Base-by-base conservation (phyloP, 1,140 invertebrate genomes). In the Chionoecetes opilio region DNA sequence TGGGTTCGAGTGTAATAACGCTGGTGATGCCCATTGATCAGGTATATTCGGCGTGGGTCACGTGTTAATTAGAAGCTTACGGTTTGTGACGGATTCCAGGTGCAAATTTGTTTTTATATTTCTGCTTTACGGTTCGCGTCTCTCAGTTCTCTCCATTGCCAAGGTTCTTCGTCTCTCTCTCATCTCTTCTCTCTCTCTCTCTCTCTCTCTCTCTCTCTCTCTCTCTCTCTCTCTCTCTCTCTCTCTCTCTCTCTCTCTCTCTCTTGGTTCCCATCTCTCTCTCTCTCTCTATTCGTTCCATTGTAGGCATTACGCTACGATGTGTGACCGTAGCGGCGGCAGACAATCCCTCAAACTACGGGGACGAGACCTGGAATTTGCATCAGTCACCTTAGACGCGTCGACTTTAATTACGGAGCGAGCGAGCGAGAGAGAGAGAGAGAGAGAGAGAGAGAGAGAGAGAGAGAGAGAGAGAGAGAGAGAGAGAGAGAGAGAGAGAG, bases 381-480 rank as follows among this genome's bases (percentile, higher is more conserved):
- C 38, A 88, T 88, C 34, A 88, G 35, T 88, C 86, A 88, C 35
- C 38, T 88, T 88, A 8, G 86, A 41, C 86, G 32, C 86, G 86
- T 41, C 86, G 26, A 38, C 38, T 41, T 37, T 29, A 37, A 88
- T 88, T 88, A 88, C 17, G 86, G 9, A 31, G 11, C 17, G 84
- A 86, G 84, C 17, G 84, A 86, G 84, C 17, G 84, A 86, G 84
- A 86, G 84, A 86, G 84, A 86, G 84, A 86, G 84, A 86, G 84
- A 86, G 85, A 86, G 85, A 86, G 85, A 86, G 32, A 86, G 82
- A 85, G 82, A 85, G 82, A 85, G 82, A 87, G 85, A 87, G 85
- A 87, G 85, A 87, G 85, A 87, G 85, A 87, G 85, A 87, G 85
- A 87, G 85, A 87, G 85, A 87, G 85, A 87, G 85, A 87, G 85